phyloP scores from a whole-genome alignment of 2,797 vertebrate species.

The Poliocrania exsul region DNA sequence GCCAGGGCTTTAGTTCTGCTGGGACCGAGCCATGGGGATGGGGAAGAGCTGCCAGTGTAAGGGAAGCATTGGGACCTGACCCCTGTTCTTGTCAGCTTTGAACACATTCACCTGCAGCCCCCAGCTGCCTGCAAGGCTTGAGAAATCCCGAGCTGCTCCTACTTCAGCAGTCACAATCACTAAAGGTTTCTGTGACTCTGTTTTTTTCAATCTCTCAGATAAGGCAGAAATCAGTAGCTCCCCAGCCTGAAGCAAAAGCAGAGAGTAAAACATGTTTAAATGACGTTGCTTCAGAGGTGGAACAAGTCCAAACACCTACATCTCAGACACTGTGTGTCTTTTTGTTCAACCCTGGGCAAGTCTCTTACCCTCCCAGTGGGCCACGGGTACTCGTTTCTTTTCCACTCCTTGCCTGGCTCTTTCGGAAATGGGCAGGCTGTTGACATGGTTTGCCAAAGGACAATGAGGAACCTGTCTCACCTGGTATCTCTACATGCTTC shows the following conservation, averaged over 20 bases:
- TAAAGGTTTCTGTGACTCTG: background rate
- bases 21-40: fast-evolving
- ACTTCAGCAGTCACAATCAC: background rate
- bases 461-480: background rate
- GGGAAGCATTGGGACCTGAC: background rate
- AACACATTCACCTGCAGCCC: fast-evolving
- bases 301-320: background rate
- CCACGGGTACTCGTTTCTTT: fast-evolving
- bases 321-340: background rate
- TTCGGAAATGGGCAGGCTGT: background rate
- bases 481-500: background rate
- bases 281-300: background rate
- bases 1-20: background rate
- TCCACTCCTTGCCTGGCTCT: background rate
- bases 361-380: background rate
- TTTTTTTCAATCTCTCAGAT: background rate
- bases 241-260: background rate
- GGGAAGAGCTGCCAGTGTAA: background rate
- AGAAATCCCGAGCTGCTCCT: background rate
- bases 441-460: background rate
- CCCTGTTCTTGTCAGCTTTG: background rate
- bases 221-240: background rate
- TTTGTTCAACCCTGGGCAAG: background rate
- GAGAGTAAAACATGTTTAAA: background rate
- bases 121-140: background rate